A percentile compares a stretch with the other conserved stretches of the same genome.
Conservation (phyloP, 2,113 vertebrate species). For the Myiagra hebetior region DNA sequence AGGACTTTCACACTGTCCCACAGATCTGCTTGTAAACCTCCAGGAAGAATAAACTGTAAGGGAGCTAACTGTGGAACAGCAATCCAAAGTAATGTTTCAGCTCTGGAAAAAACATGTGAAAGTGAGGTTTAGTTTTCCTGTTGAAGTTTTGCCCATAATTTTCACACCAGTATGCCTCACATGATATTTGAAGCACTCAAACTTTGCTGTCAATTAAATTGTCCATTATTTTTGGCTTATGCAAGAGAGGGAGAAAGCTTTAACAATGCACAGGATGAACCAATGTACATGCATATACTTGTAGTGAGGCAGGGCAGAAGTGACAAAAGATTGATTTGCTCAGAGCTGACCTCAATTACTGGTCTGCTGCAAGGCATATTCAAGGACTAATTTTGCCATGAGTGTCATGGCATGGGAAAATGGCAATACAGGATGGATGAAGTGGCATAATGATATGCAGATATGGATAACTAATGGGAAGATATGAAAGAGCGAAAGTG, state of each 20-base stretch:
- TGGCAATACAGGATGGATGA: neutral
- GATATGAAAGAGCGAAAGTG: neutral
- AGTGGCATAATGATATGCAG: neutral
- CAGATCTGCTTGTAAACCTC: neutral
- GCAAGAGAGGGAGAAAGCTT: neutral
- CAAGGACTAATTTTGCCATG: neutral
- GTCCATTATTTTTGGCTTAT: neutral
- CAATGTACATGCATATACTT: neutral
- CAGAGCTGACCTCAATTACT: neutral
- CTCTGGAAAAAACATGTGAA: neutral
- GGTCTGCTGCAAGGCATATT: neutral
- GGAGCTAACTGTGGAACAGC: neutral
- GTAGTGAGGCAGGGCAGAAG: neutral
- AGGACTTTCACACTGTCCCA: neutral
- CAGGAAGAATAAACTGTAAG: neutral
- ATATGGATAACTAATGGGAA: neutral
- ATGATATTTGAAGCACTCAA: neutral
- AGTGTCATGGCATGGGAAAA: neutral
- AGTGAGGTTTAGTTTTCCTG: neutral
- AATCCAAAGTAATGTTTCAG: neutral
- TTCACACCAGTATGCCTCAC: neutral
- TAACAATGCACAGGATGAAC: neutral
- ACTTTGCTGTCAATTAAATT: neutral
- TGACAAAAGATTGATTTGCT: neutral
- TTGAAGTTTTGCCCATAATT: neutral